Base-by-base conservation (phyloP, 2,888 invertebrate genomes). In the Zygothrica quintamaculata region DNA sequence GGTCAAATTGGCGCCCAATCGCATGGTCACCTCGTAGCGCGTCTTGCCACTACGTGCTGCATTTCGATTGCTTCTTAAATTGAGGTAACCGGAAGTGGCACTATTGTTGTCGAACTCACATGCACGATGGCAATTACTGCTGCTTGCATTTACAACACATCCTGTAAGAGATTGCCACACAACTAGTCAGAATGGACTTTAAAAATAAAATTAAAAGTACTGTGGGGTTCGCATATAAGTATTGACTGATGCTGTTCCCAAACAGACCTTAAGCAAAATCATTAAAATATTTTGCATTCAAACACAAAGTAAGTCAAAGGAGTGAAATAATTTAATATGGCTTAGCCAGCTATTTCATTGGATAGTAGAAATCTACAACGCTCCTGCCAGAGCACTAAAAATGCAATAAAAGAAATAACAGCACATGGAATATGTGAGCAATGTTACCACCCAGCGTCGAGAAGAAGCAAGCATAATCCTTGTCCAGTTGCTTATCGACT, bases 21-120 rank as follows among this genome's bases (percentile, higher is more conserved):
- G 84, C 82, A 91, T 90, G 50, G 91, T 91, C 26, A 91, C 90
- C 74, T 91, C 90, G 39, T 89, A 91, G 44, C 90, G 84, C 1
- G 90, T 90, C 65, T 90, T 91, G 15, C 90, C 91, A 16, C 80
- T 89, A 44, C 91, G 90, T 57, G 86, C 91, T 47, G 72, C 73
- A 53, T 70, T 87, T 8, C 74, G 71, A 60, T 68, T 88, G 59
- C 74, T 50, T 47, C 77, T 80, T 1, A 71, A 44, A 33, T 73
- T 43, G 13, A 78, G 70, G 47, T 66, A 74, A 1, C 74, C 72
- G n/a, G 60, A 56, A 55, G 46, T 65, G 42, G 29, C 29, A 13
- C 57, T 56, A 39, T 36, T 65, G 70, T 25, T 68, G 51, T 84
- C 84, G 65, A 90, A 89, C 51, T 90, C 77, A 55, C 90, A 90